phyloP scores from a whole-genome alignment of 2,888 invertebrate species.

The Capitulum mitella region DNA sequence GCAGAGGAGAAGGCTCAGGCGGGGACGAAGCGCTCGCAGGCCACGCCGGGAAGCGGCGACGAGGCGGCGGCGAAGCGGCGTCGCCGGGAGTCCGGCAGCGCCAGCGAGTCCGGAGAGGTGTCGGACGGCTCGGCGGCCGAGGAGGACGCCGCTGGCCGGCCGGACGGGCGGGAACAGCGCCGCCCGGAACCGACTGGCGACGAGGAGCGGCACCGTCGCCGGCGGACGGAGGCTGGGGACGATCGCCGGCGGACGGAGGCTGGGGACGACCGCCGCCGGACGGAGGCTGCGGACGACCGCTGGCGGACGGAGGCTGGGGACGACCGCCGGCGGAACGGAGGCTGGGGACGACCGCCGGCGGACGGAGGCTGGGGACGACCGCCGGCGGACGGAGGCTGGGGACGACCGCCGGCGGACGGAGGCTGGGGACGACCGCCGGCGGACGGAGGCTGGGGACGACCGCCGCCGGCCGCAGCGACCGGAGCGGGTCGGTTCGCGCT shows the following conservation, averaged over 20 bases:
- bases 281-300: no score
- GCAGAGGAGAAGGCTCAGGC: neutral
- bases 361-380: no score
- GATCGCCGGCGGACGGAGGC: neutral
- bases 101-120: neutral
- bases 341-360: neutral
- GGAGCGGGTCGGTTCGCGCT: neutral
- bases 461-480: neutral
- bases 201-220: neutral
- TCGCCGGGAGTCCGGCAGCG: neutral
- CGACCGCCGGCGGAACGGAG: neutral
- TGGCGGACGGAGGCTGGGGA: neutral
- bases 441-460: no score
- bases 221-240: neutral
- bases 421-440: neutral
- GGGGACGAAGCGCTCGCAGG: neutral
- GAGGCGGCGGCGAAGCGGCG: neutral
- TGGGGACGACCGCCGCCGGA: neutral
- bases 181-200: no score
- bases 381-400: neutral
- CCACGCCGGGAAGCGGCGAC: neutral
- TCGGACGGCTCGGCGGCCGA: neutral
- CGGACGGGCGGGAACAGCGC: no score
- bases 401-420: neutral
- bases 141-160: no score